phyloP scores from a whole-genome alignment of 2,113 vertebrate species.

The Lathamus discolor region DNA sequence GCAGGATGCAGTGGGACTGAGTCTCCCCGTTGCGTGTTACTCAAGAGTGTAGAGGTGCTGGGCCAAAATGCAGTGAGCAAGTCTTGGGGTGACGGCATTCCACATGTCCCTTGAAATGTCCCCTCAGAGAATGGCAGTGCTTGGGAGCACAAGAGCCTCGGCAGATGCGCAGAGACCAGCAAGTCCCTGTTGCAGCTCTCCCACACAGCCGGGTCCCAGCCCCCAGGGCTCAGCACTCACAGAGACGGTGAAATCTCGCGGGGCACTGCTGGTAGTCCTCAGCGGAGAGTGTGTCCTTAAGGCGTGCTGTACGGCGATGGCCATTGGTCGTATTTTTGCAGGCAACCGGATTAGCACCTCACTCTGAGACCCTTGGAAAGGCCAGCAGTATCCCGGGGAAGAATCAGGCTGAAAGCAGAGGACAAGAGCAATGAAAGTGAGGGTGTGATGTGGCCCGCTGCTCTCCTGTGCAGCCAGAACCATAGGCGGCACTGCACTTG shows the following conservation, averaged over 20 bases:
- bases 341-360: background rate
- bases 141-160: background rate
- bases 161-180: background rate
- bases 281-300: background rate
- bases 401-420: background rate
- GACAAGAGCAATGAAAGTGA: background rate
- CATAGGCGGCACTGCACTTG: too few species aligned
- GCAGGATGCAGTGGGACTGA: too few species aligned
- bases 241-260: background rate
- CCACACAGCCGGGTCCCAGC: too few species aligned
- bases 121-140: background rate
- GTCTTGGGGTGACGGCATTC: too few species aligned
- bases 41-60: background rate
- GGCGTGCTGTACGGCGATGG: background rate
- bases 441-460: background rate
- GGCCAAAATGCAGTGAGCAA: background rate
- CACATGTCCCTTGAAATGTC: background rate
- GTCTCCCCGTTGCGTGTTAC: background rate
- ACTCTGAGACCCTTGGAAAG: background rate
- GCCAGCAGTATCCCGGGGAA: background rate
- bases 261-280: background rate
- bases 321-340: background rate
- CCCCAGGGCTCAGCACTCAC: background rate
- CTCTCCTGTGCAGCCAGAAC: background rate
- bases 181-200: background rate